phyloP scores from a whole-genome alignment of 2,888 invertebrate genomes.

The Tanypteryx hageni region DNA sequence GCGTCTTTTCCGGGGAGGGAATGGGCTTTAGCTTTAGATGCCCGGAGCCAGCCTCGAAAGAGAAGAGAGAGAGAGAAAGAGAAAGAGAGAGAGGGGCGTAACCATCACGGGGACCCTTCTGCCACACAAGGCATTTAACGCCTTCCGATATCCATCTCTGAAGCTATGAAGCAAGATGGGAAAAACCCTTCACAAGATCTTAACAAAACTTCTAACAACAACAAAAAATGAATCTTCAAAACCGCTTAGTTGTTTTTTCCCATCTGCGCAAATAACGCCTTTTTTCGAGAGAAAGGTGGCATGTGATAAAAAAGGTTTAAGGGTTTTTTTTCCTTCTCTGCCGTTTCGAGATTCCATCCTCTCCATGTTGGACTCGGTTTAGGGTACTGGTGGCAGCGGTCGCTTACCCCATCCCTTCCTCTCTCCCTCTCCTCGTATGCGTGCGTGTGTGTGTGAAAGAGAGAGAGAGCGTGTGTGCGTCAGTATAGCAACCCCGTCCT shows the following conservation, averaged over 20 bases:
- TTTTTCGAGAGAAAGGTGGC: not conserved
- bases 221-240: too few relatives aligned
- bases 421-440: not conserved
- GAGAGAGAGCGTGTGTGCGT: too few relatives aligned
- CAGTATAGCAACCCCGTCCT: conserved; percentile 10
- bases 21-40: not conserved
- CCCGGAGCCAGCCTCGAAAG: not conserved
- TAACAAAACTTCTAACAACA: too few relatives aligned
- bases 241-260: too few relatives aligned
- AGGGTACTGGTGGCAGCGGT: not conserved
- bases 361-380: not conserved
- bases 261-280: too few relatives aligned
- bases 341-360: not conserved
- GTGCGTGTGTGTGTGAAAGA: too few relatives aligned
- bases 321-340: not conserved
- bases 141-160: not conserved
- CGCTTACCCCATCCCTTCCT: not conserved
- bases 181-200: too few relatives aligned
- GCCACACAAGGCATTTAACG: not conserved
- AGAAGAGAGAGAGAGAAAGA: not conserved
- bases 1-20: not conserved
- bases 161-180: too few relatives aligned
- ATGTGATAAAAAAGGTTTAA: not conserved
- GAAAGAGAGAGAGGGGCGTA: not conserved
- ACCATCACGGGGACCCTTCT: not conserved